Evolutionary conservation across 2,113 vertebrate genomes (phyloP), one percentile per base, ranked within the genome.

Genomic region (Corvus moneduloides): DNA sequence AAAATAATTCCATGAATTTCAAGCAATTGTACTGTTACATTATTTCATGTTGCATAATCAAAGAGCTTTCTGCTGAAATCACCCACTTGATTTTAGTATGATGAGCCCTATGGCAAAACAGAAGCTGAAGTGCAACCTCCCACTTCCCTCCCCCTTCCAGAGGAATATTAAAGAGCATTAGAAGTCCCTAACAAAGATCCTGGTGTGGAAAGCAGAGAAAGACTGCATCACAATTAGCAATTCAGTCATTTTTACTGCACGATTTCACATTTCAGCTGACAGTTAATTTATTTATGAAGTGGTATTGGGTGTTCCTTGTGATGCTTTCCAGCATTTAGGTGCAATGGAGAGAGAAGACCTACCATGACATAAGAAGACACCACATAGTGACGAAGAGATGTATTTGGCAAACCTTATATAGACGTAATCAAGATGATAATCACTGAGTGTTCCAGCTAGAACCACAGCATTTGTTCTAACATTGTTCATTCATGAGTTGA

Each of bases 51-150:
- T 94, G 90, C 87, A 91, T 94, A 94, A 96, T 91, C 87, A 88
- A 86, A 87, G 61, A 66, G 54, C 78, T 96, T 91, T 95, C 62
- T 85, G 87, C 66, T 73, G 52, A 93, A 91, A 91, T 96, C 93
- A 94, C 88, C 91, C 87, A 95, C 76, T 90, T 93, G 81, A 89
- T 91, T 95, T 94, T 72, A 61, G 37, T 54, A 49, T 62, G 71
- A 94, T 79, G 78, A 91, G 67, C 83, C 90, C 85, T 85, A 88
- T 72, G 64, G 95, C 88, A 91, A 96, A 96, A 96, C 68, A 96
- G 69, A 94, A 94, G 63, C 46, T 90, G 54, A 87, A 94, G n/a
- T 55, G 49, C 82, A 94, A 84, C 75, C 76, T 93, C 90, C 90
- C 68, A 86, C 94, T 89, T 94, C 80, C 86, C 83, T 95, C 89